These are phyloP conservation scores for Argynnis bischoffii DNA, from an alignment of 2,888 invertebrate species.

Conservation along the genomic window DNA sequence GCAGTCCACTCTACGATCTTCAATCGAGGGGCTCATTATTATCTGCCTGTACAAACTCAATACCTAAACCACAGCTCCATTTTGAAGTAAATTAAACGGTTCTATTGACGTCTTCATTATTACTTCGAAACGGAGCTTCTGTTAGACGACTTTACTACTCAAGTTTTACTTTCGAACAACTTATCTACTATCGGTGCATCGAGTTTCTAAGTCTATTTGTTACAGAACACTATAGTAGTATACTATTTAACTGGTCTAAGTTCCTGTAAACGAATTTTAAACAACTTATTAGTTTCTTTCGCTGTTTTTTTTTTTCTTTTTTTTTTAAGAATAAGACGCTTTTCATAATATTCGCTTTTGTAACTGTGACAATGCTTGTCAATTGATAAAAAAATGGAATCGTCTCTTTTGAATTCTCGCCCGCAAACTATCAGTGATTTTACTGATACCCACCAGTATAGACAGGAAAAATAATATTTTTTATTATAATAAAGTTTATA, in stretches of 20 bases:
- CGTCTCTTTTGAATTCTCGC: no score
- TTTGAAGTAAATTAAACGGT: constrained; percentile 39
- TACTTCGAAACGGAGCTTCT: constrained; percentile 20
- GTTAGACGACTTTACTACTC: constrained; percentile 18
- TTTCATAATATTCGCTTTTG: no score
- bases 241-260: background rate
- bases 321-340: no score
- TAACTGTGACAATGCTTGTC: no score
- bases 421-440: no score
- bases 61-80: constrained; percentile 27
- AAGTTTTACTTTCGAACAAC: constrained; percentile 22
- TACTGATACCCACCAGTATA: no score
- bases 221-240: background rate
- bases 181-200: constrained; percentile 12
- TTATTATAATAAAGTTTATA: no score
- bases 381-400: no score
- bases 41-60: constrained; percentile 27
- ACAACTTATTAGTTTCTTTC: no score
- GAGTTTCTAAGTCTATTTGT: constrained; percentile 12
- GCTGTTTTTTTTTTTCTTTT: no score
- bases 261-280: no score
- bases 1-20: constrained; percentile 17
- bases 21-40: constrained; percentile 31
- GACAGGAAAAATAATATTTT: no score
- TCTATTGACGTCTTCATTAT: constrained; percentile 35